phyloP scores from a whole-genome alignment of 1,140 invertebrate genomes.

The Glossosoma conforme region DNA sequence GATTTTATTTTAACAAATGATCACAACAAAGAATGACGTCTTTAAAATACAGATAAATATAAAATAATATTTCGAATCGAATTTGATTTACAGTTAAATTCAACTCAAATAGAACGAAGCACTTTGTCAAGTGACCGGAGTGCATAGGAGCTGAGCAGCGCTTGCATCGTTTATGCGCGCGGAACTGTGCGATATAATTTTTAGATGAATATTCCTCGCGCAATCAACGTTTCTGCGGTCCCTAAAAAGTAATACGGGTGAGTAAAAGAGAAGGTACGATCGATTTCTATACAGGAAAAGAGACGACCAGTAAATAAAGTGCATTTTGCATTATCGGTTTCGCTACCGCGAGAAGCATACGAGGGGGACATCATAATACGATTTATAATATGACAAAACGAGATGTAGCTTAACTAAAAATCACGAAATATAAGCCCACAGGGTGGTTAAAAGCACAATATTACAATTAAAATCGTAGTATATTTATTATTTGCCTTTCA shows the following conservation, averaged over 20 bases:
- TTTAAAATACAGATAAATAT: too few relatives aligned
- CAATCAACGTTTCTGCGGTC: conserved; percentile 24
- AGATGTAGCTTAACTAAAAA: conserved; percentile 27
- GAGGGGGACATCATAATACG: conserved; percentile 20
- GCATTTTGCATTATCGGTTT: conserved; percentile 32
- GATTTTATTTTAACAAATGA: too few relatives aligned
- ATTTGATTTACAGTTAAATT: too few relatives aligned
- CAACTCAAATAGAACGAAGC: too few relatives aligned
- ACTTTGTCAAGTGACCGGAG: too few relatives aligned
- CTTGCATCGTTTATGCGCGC: conserved; percentile 9
- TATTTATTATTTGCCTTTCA: too few relatives aligned
- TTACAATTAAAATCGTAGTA: too few relatives aligned
- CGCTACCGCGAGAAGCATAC: conserved; percentile 5
- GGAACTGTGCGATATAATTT: conserved; percentile 20
- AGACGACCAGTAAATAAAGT: conserved; percentile 28
- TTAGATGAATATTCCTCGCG: conserved; percentile 25
- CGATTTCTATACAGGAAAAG: conserved; percentile 17
- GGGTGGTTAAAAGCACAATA: conserved; percentile 12
- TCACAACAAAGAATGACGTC: too few relatives aligned
- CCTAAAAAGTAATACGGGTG: conserved; percentile 31
- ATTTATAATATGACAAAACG: conserved; percentile 30
- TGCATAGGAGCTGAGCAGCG: too few relatives aligned
- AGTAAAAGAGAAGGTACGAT: conserved; percentile 20
- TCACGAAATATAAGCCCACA: conserved; percentile 21
- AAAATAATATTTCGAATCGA: too few relatives aligned